A percentile compares a stretch with the other conserved stretches of the same genome.
Evolutionary conservation across 1,140 invertebrate species (phyloP).

Genomic region (Drosophila takahashii): DNA sequence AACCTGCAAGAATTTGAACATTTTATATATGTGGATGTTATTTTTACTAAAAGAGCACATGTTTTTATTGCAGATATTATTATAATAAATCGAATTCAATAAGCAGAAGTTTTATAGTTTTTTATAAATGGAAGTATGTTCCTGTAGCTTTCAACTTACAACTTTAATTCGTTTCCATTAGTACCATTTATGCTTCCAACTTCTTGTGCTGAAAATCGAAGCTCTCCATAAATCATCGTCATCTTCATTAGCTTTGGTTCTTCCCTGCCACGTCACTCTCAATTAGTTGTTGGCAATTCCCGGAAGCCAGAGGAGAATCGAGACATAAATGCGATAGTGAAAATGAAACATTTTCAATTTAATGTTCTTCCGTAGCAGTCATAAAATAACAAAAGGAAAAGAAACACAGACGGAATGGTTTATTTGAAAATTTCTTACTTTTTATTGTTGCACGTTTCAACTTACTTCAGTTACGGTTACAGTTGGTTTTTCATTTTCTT

Average conservation of each 20-base stretch:
- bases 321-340: slow-evolving; percentile 31
- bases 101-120: not conserved
- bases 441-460: slow-evolving; percentile 80
- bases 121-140: not conserved
- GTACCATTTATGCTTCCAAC: slow-evolving; percentile 13
- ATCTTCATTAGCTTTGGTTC: slow-evolving; percentile 29
- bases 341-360: slow-evolving; percentile 31
- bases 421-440: slow-evolving; percentile 70
- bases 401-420: slow-evolving; percentile 44
- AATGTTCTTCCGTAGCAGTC: not conserved
- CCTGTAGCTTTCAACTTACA: not conserved
- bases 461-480: slow-evolving; percentile 66
- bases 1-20: too few relatives aligned
- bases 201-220: slow-evolving; percentile 12
- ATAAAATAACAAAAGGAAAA: not conserved
- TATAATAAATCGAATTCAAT: too few relatives aligned
- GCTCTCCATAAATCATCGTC: slow-evolving; percentile 43
- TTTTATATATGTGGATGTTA: too few relatives aligned
- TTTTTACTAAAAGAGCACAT: too few relatives aligned
- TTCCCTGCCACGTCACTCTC: slow-evolving; percentile 26
- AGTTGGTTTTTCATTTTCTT: slow-evolving; percentile 42
- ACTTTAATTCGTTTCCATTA: slow-evolving; percentile 13
- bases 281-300: slow-evolving; percentile 29
- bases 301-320: slow-evolving; percentile 13
- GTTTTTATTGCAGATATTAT: too few relatives aligned